Evolutionary conservation across 2,113 vertebrate genomes (phyloP).

Genomic region (Galemys pyrenaicus): DNA sequence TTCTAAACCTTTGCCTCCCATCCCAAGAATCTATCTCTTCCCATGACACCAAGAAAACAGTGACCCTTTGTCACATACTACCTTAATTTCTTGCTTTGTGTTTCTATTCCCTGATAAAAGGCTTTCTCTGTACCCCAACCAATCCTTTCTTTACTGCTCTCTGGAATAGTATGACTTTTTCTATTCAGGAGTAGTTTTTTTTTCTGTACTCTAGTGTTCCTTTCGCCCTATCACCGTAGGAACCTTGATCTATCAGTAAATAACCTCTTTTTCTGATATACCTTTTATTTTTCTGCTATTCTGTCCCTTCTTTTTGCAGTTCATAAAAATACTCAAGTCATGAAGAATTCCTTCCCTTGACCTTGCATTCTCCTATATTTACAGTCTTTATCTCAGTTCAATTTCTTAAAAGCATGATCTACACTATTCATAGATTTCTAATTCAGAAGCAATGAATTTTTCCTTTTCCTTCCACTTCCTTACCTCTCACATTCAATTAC

Average conservation of each 20-base stretch:
- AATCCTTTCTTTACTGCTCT: slow-evolving; percentile 20
- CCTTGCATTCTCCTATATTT: not conserved
- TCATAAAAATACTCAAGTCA: not conserved
- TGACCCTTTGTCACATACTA: not conserved
- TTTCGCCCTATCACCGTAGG: not conserved
- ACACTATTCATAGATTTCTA: not conserved
- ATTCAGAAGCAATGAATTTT: not conserved
- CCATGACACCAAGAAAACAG: not conserved
- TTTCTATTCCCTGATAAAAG: not conserved
- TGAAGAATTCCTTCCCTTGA: slow-evolving; percentile 15
- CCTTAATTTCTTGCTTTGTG: not conserved
- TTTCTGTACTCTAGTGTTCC: not conserved
- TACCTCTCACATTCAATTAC: not conserved
- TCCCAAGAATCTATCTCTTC: not conserved
- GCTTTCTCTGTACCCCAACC: not conserved
- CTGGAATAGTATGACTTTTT: not conserved
- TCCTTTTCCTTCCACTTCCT: not conserved
- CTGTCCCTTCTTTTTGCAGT: not conserved
- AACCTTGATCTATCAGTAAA: not conserved
- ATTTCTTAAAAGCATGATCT: not conserved
- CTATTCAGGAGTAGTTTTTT: not conserved
- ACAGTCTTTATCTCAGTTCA: not conserved
- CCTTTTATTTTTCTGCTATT: slow-evolving; percentile 28
- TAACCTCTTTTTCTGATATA: not conserved
- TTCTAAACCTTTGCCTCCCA: not conserved